Evolutionary conservation across 2,888 invertebrate genomes (phyloP), one percentile per base, ranked within the genome.

Genomic region (Ypsolopha sequella): DNA sequence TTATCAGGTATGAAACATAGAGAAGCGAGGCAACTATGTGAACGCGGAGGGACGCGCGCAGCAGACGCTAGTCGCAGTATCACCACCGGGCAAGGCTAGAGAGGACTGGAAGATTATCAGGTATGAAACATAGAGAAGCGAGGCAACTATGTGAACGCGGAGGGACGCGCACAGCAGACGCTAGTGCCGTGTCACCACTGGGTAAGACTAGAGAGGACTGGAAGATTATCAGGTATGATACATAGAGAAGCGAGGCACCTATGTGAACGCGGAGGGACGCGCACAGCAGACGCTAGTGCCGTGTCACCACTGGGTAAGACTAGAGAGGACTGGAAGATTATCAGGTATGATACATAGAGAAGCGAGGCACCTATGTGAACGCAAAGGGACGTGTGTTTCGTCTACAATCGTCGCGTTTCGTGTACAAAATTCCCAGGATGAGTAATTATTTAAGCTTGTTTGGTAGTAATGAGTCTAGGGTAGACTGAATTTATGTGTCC

Each of bases 11-110:
- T 10, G 47, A 44, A 14, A 47, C 13, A n/a, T 6, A 10, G 11
- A 9, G 10, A 9, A 47, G n/a, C 38, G 10, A 14, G 43, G 1
- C 9, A n/a, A 95, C 0, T 99, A 95, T 78, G 97, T 97, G 0
- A 99, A 99, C 85, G 98, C 97, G 0, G 99, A 99, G 88, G 99
- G 99, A 1, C 90, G 99, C 57, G 91, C 98, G 38, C 98, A 99
- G 79, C 93, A 96, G 82, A 96, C 97, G 0, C 85, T 93, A 36
- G 88, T 90, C 4, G 98, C 97, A 14, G 93, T 98, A 43, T 89
- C 95, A 11, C 95, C 98, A 53, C 98, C 98, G 0, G 98, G 98
- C 41, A 87, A 92, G 80, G 98, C 98, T 0, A 89, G 98, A 50
- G 96, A 96, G 66, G 98, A 99, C 85, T 99, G 99, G 99, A 99